phyloP scores from a whole-genome alignment of 2,888 invertebrate genomes.

The Isoperla grammatica region DNA sequence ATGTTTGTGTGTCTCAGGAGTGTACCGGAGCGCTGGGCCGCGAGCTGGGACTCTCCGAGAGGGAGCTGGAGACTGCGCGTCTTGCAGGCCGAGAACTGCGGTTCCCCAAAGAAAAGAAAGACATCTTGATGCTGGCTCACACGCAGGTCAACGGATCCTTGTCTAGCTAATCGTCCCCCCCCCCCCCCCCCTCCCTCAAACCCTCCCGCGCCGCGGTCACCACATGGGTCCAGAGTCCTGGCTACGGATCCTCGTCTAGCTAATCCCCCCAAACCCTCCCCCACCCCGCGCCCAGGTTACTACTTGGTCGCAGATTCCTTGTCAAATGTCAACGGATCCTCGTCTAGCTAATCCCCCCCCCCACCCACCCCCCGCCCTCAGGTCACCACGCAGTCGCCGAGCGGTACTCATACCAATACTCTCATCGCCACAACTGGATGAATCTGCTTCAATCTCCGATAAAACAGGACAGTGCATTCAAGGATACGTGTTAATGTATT shows the following conservation, averaged over 20 bases:
- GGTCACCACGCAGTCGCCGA: no score
- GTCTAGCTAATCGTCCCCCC: slow-evolving; percentile 15
- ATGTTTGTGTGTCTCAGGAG: slow-evolving; percentile 50
- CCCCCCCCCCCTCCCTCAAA: background rate
- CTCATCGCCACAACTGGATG: no score
- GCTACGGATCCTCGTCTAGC: no score
- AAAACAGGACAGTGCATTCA: no score
- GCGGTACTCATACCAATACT: no score
- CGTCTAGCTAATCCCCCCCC: background rate
- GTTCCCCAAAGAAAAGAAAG: slow-evolving; percentile 93
- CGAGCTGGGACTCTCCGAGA: slow-evolving; percentile 78
- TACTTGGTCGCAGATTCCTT: no score
- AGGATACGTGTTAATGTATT: no score
- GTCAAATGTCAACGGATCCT: no score
- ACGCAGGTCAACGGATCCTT: slow-evolving; percentile 57
- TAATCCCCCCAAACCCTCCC: no score
- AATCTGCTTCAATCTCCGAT: no score
- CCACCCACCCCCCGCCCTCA: no score
- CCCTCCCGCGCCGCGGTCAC: background rate
- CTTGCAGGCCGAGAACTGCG: slow-evolving; percentile 85
- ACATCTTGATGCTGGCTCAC: slow-evolving; percentile 84
- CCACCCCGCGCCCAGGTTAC: background rate
- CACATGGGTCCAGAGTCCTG: no score
- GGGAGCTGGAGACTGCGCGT: slow-evolving; percentile 79
- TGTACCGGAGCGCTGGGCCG: slow-evolving; percentile 67